Base-by-base conservation (phyloP, 2,888 invertebrate genomes). In the Eupithecia tripunctaria region DNA sequence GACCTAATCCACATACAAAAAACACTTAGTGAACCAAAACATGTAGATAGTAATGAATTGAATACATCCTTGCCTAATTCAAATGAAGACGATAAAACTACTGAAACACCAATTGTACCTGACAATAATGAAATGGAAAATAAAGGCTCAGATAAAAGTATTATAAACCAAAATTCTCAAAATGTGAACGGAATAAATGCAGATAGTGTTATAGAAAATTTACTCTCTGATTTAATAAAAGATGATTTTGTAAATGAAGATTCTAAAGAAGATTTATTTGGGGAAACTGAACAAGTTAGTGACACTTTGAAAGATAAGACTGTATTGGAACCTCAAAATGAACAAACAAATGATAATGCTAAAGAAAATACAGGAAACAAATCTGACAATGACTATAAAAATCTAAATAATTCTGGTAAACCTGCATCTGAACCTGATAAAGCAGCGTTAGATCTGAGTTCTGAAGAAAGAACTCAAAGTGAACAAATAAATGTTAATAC, bases 11-110 rank as follows among this genome's bases (percentile, higher is more conserved):
- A 78, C 71, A 72, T 84, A 70, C 82, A 83, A 76, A 81, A 82
- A 70, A 76, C 79, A 68, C 63, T 80, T 71, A 72, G 71, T 67
- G 81, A 86, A 74, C 72, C 83, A 63, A 82, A 84, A 70, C 72
- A 78, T 64, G 74, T 68, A 78, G 83, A 84, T 56, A 82, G 60
- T 67, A 78, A 78, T 75, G 89, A 89, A 80, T 82, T 82, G 77
- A 89, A 88, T 79, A 78, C 75, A 70, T 86, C 87, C 73, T 71
- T 80, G 25, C 70, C 78, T 60, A 64, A 66, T 56, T 43, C 51
- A 47, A 73, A 68, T 70, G 67, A 59, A 38, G 75, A 63, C 47
- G 63, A 67, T 18, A 73, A 66, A 14, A 36, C 69, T 21, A 32
- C 51, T n/a, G 73, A 73, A 70, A 74, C 70, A 41, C 59, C 64